phyloP scores from a whole-genome alignment of 1,140 invertebrate genomes.

The Onthophagus taurus region DNA sequence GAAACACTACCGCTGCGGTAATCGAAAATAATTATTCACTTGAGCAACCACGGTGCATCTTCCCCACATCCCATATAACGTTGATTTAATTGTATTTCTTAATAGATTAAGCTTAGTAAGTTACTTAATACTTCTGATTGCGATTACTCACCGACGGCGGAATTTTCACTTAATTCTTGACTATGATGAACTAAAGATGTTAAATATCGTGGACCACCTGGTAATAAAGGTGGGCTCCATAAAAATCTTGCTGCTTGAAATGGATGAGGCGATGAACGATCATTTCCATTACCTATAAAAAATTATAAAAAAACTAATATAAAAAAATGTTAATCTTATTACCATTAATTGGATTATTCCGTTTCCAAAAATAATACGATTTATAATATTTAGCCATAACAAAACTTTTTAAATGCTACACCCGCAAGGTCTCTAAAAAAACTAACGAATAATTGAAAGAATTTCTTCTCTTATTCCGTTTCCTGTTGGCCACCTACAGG shows the following conservation, averaged over 20 bases:
- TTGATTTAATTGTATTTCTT: background rate
- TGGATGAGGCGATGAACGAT: slow-evolving; percentile 24
- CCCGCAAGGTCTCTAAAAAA: no score
- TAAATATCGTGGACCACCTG: slow-evolving; percentile 29
- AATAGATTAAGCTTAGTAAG: background rate
- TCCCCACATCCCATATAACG: background rate
- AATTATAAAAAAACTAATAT: no score
- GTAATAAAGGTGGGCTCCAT: slow-evolving; percentile 30
- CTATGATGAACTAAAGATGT: slow-evolving; percentile 23
- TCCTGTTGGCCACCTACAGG: no score
- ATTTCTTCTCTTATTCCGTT: no score
- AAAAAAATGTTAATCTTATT: no score
- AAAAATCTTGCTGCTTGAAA: slow-evolving; percentile 29
- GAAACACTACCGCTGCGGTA: slow-evolving; percentile 1
- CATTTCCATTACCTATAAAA: slow-evolving; percentile 20
- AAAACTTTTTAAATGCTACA: no score
- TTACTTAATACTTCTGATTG: slow-evolving; percentile 4
- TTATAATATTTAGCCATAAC: no score
- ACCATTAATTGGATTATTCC: no score
- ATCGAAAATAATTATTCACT: slow-evolving; percentile 11
- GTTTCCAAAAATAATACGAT: no score
- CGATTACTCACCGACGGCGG: slow-evolving; percentile 1
- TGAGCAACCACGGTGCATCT: slow-evolving; percentile 4
- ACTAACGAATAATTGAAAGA: no score
- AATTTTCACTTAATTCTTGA: slow-evolving; percentile 15